Conservation (phyloP, 92 coral and sea anemone species). For the Pocillopora grandis region DNA sequence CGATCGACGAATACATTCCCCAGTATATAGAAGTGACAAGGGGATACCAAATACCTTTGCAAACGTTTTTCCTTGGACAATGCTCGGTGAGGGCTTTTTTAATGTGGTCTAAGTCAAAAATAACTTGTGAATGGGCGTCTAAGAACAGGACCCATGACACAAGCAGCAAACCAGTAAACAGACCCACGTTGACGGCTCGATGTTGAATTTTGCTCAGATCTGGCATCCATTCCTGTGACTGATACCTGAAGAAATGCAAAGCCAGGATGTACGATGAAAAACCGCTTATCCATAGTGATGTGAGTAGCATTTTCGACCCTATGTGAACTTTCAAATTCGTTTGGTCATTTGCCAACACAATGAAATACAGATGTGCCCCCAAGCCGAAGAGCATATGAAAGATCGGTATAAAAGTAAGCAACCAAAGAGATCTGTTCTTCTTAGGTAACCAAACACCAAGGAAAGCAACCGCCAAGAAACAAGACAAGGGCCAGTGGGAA, state of each 20-base stretch:
- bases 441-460: conserved; percentile 55
- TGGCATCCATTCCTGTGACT: conserved; percentile 41
- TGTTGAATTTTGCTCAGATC: conserved; percentile 36
- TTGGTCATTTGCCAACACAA: conserved; percentile 23
- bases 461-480: conserved; percentile 52
- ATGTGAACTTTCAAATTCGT: conserved; percentile 16
- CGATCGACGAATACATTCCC: conserved; percentile 57
- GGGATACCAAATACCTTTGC: conserved; percentile 41
- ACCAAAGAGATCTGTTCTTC: conserved; percentile 57
- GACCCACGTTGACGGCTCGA: conserved; percentile 30
- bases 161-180: conserved; percentile 38
- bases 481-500: conserved; percentile 35
- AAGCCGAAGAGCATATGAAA: conserved; percentile 48
- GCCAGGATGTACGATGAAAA: conserved; percentile 42
- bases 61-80: conserved; percentile 22
- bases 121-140: conserved; percentile 56
- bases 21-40: conserved; percentile 55
- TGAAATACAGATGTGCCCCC: conserved; percentile 54
- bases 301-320: conserved; percentile 55
- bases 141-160: conserved; percentile 58
- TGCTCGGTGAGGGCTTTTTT: conserved; percentile 30
- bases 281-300: conserved; percentile 49
- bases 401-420: conserved; percentile 40
- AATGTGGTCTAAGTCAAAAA: conserved; percentile 60
- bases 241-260: conserved; percentile 35